These are phyloP conservation scores for Dermochelys coriacea DNA, from an alignment of 2,797 vertebrate species.

Conservation along the genomic window DNA sequence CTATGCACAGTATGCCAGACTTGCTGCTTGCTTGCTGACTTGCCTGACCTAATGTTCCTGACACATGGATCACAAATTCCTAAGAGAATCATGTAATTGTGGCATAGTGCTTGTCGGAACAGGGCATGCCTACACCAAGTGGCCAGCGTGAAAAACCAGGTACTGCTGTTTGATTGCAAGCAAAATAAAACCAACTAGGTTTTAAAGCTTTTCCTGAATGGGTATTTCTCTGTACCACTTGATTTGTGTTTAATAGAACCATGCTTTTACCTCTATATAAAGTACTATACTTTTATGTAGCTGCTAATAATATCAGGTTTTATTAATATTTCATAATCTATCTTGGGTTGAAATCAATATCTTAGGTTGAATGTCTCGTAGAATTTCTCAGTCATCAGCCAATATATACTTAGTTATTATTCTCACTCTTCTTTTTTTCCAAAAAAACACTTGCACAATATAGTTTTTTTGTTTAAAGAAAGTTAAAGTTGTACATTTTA, in stretches of 20 bases:
- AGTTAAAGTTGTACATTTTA: neutral
- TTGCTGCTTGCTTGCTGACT: neutral
- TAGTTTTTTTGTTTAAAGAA: neutral
- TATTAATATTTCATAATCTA: neutral
- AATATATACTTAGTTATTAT: neutral
- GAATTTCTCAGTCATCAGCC: neutral
- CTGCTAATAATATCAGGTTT: neutral
- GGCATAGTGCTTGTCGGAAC: neutral
- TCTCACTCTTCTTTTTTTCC: neutral
- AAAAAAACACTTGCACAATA: neutral
- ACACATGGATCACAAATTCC: neutral
- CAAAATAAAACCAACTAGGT: neutral
- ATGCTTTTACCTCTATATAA: neutral
- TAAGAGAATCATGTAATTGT: neutral
- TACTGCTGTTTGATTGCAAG: neutral
- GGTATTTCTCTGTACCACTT: neutral
- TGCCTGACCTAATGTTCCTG: neutral
- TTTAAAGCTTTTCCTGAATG: neutral
- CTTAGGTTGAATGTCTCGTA: neutral
- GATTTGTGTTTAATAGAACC: neutral
- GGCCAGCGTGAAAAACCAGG: neutral
- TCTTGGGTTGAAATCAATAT: neutral
- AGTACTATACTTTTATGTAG: neutral
- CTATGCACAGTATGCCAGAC: neutral
- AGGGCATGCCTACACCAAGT: neutral